Percentiles rank a stretch among this genome's conserved stretches.
Conservation (phyloP, 1,140 invertebrate species). For the Calliphora vicina region DNA sequence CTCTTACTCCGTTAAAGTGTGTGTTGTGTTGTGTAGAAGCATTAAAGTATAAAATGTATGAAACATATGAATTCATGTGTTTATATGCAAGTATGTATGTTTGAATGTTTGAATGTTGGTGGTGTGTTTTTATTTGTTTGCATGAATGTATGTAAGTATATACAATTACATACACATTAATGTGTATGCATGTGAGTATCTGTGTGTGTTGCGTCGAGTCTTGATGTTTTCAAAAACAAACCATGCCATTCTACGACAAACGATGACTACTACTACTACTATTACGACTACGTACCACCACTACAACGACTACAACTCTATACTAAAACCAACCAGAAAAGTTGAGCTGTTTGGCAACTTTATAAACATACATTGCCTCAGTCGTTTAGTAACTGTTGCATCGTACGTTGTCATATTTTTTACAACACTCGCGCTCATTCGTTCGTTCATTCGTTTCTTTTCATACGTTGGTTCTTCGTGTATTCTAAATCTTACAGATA, state of each 20-base stretch:
- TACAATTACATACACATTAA: not conserved
- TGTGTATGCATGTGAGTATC: not conserved
- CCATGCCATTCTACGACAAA: not conserved
- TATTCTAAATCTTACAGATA: not conserved
- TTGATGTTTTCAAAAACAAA: constrained; percentile 29
- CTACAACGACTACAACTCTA: not conserved
- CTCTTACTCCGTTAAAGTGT: not conserved
- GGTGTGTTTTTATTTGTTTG: not conserved
- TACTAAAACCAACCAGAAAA: constrained; percentile 17
- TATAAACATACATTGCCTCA: constrained; percentile 52
- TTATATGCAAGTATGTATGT: not conserved
- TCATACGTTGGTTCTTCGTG: not conserved
- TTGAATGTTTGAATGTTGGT: too few relatives aligned
- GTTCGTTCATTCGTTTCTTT: not conserved
- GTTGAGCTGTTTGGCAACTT: constrained; percentile 54
- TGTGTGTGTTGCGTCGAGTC: constrained; percentile 5
- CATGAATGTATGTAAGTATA: not conserved
- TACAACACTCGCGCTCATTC: constrained; percentile 16
- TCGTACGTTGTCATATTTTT: constrained; percentile 45
- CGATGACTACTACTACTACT: not conserved
- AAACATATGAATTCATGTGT: not conserved
- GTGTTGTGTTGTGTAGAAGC: not conserved
- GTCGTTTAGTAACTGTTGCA: constrained; percentile 62
- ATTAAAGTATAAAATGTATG: constrained; percentile 2
- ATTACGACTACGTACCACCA: not conserved